Percentiles rank a stretch among this genome's conserved stretches.
Evolutionary conservation across 1,140 invertebrate species (phyloP).

Genomic region (Potamilus streckersoni): DNA sequence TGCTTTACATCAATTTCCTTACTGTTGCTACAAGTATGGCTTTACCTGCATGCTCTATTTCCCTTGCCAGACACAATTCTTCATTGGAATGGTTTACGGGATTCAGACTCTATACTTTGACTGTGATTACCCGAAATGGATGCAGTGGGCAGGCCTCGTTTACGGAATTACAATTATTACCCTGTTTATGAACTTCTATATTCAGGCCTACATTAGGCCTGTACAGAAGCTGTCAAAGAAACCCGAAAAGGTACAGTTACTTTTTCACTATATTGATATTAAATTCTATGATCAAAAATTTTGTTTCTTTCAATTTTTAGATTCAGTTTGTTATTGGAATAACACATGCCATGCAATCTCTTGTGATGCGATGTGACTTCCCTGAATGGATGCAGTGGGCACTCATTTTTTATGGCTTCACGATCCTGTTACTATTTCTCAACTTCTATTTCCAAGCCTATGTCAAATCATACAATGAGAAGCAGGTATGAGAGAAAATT

Average conservation of each 20-base stretch:
- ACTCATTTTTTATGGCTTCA: constrained; percentile 89
- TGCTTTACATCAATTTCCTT: too few species aligned
- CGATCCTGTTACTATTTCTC: constrained; percentile 90
- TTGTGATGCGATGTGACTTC: constrained; percentile 86
- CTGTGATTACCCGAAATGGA: constrained; percentile 61
- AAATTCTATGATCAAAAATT: constrained; percentile 4
- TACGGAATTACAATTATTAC: constrained; percentile 63
- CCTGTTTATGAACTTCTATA: constrained; percentile 66
- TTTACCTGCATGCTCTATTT: constrained; percentile 36
- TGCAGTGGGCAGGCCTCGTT: constrained; percentile 54
- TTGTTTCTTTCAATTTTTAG: constrained; percentile 65
- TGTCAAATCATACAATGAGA: constrained; percentile 51
- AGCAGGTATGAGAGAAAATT: constrained; percentile 39
- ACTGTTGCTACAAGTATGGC: background rate
- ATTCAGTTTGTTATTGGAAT: constrained; percentile 90
- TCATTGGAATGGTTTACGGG: constrained; percentile 60
- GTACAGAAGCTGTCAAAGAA: constrained; percentile 18
- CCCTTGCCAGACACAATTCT: constrained; percentile 62
- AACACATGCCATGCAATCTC: constrained; percentile 84
- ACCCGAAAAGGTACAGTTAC: background rate
- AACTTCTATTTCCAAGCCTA: constrained; percentile 82
- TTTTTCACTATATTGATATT: background rate
- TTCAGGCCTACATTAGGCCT: constrained; percentile 55
- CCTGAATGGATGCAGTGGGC: constrained; percentile 95
- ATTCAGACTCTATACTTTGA: constrained; percentile 52